Conservation (phyloP, 2,888 invertebrate genomes). For the Aleiodes leptofemur region DNA sequence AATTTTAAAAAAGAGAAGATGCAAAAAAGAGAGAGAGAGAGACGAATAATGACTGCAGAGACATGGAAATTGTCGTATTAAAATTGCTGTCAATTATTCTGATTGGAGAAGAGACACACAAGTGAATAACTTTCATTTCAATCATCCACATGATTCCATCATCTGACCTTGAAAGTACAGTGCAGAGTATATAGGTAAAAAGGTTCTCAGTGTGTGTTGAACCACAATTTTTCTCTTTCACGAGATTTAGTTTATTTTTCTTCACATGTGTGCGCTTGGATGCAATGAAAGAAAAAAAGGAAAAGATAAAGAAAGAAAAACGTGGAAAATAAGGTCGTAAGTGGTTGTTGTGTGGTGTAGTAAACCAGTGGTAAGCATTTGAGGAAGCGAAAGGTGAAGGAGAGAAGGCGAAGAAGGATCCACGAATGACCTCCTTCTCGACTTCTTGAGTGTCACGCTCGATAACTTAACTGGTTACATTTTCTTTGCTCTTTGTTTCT, state of each 20-base stretch:
- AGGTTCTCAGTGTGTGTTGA: slow-evolving; percentile 19
- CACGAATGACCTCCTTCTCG: slow-evolving; percentile 56
- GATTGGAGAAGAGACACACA: not conserved
- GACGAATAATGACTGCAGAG: not conserved
- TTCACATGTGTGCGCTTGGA: not conserved
- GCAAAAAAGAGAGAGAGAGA: not conserved
- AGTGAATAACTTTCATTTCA: slow-evolving; percentile 11
- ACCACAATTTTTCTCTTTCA: not conserved
- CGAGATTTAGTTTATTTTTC: not conserved
- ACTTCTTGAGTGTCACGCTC: slow-evolving; percentile 50
- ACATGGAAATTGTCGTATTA: not conserved
- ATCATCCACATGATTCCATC: not conserved
- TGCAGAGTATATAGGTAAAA: slow-evolving; percentile 27
- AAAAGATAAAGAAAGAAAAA: not conserved
- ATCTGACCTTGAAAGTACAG: slow-evolving; percentile 26
- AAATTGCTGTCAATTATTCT: not conserved
- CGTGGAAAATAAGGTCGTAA: slow-evolving; percentile 11
- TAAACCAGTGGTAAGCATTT: slow-evolving; percentile 29
- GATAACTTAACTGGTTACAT: slow-evolving; percentile 26
- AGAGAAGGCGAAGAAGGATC: slow-evolving; percentile 49
- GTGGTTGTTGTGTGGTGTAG: slow-evolving; percentile 10
- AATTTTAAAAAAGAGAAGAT: slow-evolving; percentile 28
- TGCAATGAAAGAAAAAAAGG: not conserved
- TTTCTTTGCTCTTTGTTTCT: slow-evolving; percentile 17
- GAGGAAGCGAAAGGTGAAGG: slow-evolving; percentile 47